phyloP scores from a whole-genome alignment of 2,113 vertebrate species.

The Sula dactylatra region DNA sequence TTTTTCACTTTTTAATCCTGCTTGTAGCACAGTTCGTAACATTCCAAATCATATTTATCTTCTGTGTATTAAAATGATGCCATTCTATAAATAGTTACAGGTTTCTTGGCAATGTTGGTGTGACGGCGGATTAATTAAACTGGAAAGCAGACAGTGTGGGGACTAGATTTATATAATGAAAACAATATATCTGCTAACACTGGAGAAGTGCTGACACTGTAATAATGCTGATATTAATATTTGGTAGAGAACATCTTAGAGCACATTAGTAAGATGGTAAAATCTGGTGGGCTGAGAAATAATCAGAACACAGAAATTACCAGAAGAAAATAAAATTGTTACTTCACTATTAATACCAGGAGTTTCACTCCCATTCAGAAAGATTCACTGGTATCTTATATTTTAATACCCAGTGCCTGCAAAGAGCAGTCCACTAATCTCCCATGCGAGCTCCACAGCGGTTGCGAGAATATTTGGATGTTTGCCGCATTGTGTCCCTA shows the following conservation, averaged over 20 bases:
- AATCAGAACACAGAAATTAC: neutral
- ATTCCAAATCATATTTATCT: slow-evolving; percentile 34
- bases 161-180: slow-evolving; percentile 64
- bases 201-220: slow-evolving; percentile 40
- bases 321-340: neutral
- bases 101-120: slow-evolving; percentile 26
- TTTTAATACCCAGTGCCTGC: neutral
- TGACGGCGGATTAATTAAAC: slow-evolving; percentile 56
- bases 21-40: neutral
- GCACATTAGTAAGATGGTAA: neutral
- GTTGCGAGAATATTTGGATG: neutral
- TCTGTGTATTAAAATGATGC: slow-evolving; percentile 16
- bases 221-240: slow-evolving; percentile 55
- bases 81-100: slow-evolving; percentile 44
- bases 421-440: neutral
- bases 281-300: neutral
- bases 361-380: neutral
- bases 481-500: neutral
- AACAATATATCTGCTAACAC: slow-evolving; percentile 59
- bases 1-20: neutral
- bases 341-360: neutral
- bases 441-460: fast-evolving
- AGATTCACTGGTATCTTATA: neutral
- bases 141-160: slow-evolving; percentile 16
- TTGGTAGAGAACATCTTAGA: neutral